Evolutionary conservation across 2,888 invertebrate genomes (phyloP), one percentile per base, ranked within the genome.

Genomic region (Apantesis nais): DNA sequence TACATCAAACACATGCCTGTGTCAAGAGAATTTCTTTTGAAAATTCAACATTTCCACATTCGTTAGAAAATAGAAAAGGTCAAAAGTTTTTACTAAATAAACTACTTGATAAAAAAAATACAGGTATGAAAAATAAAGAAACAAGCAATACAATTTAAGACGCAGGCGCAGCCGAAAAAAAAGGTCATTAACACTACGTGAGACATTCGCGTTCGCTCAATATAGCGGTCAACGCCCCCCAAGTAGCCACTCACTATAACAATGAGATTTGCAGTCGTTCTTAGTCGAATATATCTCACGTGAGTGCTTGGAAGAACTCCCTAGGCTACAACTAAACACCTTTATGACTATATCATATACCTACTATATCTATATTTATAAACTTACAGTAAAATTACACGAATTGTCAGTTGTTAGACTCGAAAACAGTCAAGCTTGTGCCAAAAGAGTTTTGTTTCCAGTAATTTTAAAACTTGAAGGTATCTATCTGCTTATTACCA

Each of bases 141-240:
- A 48, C 61, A 39, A n/a, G 55, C 31, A 68, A 39, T 44, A 48
- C 22, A 67, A 67, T 39, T 31, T 44, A 67, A 60, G 86, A 88
- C 88, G 88, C 89, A 90, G 86, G 90, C 89, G 89, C 92, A 92
- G 90, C 89, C 92, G 74, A 82, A 92, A 94, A 94, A 93, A 93
- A 93, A 93, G 94, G 94, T 94, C 93, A 93, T 93, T 93, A 94
- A 94, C 94, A 92, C 93, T 90, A 89, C 91, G 90, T 88, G 92
- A 93, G 94, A 95, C 93, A 94, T 94, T 94, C 93, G 94, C 94
- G 93, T 91, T 91, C 89, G 90, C 88, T 94, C 92, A 93, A 93
- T 93, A 92, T 92, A 92, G 89, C 93, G 94, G 94, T 93, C 94
- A 91, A 91, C 91, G 94, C 90, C 92, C 94, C 90, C 90, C 88